Evolutionary conservation across 2,888 invertebrate species (phyloP), one percentile per base, ranked within the genome.

Genomic region (Drosophila crucigera): DNA sequence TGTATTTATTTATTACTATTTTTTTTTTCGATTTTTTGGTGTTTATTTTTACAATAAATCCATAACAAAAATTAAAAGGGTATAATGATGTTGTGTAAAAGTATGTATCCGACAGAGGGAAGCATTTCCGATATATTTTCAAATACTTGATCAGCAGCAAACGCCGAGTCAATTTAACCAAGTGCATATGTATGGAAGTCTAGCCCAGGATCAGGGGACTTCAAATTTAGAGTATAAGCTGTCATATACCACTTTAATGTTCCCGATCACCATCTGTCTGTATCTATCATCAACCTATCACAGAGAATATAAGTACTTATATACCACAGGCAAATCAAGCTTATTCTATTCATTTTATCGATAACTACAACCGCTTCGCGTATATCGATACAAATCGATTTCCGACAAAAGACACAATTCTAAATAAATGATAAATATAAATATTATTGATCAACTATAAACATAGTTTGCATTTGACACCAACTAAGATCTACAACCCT

Each of bases 1-100:
- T 75, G 89, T 83, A 72, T 79, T 79, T 79, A 58, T 66, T 50
- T 70, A 64, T 76, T 53, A 43, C 43, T 60, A 49, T 71, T 37
- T 39, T 49, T 30, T 30, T 50, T 10, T 41, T 41, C 25, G 22
- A 0, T 35, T 54, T 64, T 33, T 66, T n/a, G 16, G n/a, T 59
- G 11, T 58, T n/a, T 49, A 1, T 31, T 49, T 52, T 25, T 11
- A 9, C 47, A 47, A 47, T 9, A 47, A 9, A 47, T 7, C 25
- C 9, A 47, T 25, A 16, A 25, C 25, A 16, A 4, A 7, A 25
- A 25, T 16, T 4, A 16, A 9, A 16, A 16, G 4, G 16, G 16
- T 16, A 16, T 47, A 16, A 47, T 25, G 11, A 14, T 43, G 43
- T 22, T 25, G 4, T 16, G 7, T 7, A 47, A 47, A 22, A 9